Evolutionary conservation across 2,888 invertebrate genomes (phyloP).

Genomic region (Balanococcus diminutus): DNA sequence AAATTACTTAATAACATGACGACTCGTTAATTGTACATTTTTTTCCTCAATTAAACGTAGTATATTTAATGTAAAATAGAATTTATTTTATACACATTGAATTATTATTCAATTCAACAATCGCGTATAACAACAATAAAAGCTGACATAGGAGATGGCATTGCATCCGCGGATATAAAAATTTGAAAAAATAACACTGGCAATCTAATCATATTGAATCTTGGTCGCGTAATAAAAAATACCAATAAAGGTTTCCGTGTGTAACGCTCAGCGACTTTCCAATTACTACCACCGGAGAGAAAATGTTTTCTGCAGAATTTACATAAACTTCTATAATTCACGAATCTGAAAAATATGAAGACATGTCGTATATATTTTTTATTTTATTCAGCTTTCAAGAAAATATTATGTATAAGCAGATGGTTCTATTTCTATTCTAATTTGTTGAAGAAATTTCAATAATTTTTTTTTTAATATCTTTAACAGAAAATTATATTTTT

Average conservation of each 20-base stretch:
- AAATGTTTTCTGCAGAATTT: constrained; percentile 20
- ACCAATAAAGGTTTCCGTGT: neutral
- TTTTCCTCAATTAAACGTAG: constrained; percentile 1
- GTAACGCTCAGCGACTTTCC: constrained; percentile 15
- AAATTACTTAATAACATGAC: constrained; percentile 39
- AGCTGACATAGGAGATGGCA: constrained; percentile 6
- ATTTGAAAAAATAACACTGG: constrained; percentile 19
- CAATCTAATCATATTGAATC: neutral
- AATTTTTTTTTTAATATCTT: too few species aligned
- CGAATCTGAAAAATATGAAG: constrained; percentile 44
- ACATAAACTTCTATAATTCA: constrained; percentile 15
- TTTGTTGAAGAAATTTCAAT: too few species aligned
- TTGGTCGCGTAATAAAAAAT: constrained; percentile 21
- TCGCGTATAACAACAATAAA: constrained; percentile 6
- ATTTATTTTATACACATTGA: constrained; percentile 23
- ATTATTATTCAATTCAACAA: constrained; percentile 17
- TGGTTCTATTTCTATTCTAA: neutral
- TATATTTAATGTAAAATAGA: constrained; percentile 2
- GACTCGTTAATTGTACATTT: constrained; percentile 40
- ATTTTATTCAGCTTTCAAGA: too few species aligned
- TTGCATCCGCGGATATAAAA: constrained; percentile 10
- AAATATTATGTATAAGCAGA: too few species aligned
- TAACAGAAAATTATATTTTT: too few species aligned
- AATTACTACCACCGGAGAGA: constrained; percentile 8
- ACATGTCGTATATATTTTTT: too few species aligned